Percentiles rank a stretch among this genome's conserved stretches.
Evolutionary conservation across 2,113 vertebrate species (phyloP).

Genomic region (Oryzias woworae): DNA sequence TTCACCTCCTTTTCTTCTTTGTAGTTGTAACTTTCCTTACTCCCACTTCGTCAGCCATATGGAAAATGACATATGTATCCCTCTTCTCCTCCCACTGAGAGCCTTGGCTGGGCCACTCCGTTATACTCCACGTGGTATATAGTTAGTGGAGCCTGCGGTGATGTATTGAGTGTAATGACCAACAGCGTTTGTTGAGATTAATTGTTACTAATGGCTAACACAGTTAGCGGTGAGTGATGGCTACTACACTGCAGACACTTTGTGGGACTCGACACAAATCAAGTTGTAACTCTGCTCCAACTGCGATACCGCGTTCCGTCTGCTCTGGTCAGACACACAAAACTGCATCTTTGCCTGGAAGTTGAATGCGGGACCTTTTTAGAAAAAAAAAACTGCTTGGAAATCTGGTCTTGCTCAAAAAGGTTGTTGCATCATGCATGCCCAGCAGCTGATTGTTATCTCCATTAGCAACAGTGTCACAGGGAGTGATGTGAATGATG

Average conservation of each 20-base stretch:
- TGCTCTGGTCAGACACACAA: conserved; percentile 16
- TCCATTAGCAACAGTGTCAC: conserved; percentile 6
- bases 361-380: too few relatives aligned
- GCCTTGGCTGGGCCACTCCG: conserved; percentile 12
- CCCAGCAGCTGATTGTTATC: conserved; percentile 4
- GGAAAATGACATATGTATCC: conserved; percentile 52
- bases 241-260: conserved; percentile 51
- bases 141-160: conserved; percentile 56
- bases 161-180: conserved; percentile 63
- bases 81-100: conserved; percentile 47
- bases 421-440: not conserved
- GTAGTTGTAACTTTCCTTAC: conserved; percentile 25
- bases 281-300: conserved; percentile 43
- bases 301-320: conserved; percentile 36
- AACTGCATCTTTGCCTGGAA: too few relatives aligned
- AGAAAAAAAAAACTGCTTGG: too few relatives aligned
- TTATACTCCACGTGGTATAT: conserved; percentile 26
- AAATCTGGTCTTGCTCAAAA: not conserved
- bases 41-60: conserved; percentile 52
- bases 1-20: conserved; percentile 11
- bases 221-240: conserved; percentile 66
- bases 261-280: conserved; percentile 59
- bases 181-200: conserved; percentile 67
- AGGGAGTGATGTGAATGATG: conserved; percentile 22
- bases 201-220: conserved; percentile 73